phyloP scores from a whole-genome alignment of 30 jellyfish, hydroid and myxozoan species.

The Cassiopea xamachana region DNA sequence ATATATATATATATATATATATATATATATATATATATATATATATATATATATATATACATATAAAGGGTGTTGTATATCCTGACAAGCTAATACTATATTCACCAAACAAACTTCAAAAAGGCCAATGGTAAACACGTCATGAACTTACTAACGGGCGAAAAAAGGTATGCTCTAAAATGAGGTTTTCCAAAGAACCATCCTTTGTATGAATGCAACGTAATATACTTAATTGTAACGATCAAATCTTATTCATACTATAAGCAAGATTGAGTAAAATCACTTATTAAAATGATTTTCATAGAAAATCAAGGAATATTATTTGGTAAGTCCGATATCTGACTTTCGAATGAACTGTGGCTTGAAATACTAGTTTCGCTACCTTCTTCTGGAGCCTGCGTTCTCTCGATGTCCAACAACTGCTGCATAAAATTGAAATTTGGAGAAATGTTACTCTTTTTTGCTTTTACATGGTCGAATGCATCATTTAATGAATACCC shows the following conservation, averaged over 20 bases:
- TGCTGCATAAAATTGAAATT: slow-evolving; percentile 98
- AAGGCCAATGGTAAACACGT: too few species aligned
- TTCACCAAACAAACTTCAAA: too few species aligned
- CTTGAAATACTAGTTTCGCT: slow-evolving; percentile 64
- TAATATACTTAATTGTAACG: background rate
- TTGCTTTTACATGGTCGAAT: slow-evolving; percentile 87
- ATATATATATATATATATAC: too few species aligned
- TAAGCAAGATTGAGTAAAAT: background rate
- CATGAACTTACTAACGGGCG: too few species aligned
- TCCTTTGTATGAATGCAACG: background rate
- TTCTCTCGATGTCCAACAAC: slow-evolving; percentile 92
- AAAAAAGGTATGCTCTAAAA: too few species aligned
- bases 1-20: too few species aligned
- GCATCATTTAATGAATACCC: slow-evolving; percentile 93
- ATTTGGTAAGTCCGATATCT: slow-evolving; percentile 50
- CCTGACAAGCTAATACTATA: too few species aligned
- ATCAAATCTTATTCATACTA: background rate
- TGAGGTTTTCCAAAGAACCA: background rate
- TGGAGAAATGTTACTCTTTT: slow-evolving; percentile 96
- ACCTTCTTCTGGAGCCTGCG: slow-evolving; percentile 71
- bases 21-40: too few species aligned
- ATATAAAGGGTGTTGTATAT: too few species aligned
- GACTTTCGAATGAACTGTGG: slow-evolving; percentile 60
- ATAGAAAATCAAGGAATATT: slow-evolving; percentile 18
- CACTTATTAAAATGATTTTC: background rate